Evolutionary conservation across 2,113 vertebrate genomes (phyloP), one percentile per base, ranked within the genome.

Genomic region (Psammodynastes pulverulentus): DNA sequence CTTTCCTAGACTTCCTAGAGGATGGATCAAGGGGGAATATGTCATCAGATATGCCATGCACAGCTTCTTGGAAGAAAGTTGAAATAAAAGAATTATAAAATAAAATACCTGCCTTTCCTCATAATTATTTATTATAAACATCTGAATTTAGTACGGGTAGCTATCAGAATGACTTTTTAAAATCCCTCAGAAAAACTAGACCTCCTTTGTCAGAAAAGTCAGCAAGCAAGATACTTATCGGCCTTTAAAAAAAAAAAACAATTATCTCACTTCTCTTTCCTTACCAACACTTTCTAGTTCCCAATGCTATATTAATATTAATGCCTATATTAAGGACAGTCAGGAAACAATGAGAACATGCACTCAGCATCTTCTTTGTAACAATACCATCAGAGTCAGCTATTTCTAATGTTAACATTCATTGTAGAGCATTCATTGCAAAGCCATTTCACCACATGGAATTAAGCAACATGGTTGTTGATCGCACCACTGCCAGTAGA

Each of bases 311-410:
- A 67, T 34, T 67, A 67, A 67, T 67, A 67, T 67, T 67, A 67
- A 67, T 67, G 62, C 29, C 13, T 34, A 34, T 67, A 95, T 96
- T 96, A 97, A 94, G 95, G 95, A 97, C 97, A 97, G 91, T 48
- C 96, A 97, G 94, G 94, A 97, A 94, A 95, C 95, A 95, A 97
- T 96, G 96, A 97, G 43, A 93, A 95, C 92, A 88, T 94, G 97
- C 97, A 97, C 97, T 97, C 97, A 97, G 94, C 97, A 98, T 97
- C 97, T 97, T 98, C 98, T 97, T 97, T 97, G 98, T 97, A 98
- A 97, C 94, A 97, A 97, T 95, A 97, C 97, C 96, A 95, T 97
- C 62, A 95, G 53, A 89, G 93, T 90, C 4, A 48, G 95, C 54
- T 87, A 94, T 95, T 95, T 95, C 53, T 92, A 96, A 95, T 89